Base-by-base conservation (phyloP, 2,797 vertebrate species). In the Lacerta agilis region DNA sequence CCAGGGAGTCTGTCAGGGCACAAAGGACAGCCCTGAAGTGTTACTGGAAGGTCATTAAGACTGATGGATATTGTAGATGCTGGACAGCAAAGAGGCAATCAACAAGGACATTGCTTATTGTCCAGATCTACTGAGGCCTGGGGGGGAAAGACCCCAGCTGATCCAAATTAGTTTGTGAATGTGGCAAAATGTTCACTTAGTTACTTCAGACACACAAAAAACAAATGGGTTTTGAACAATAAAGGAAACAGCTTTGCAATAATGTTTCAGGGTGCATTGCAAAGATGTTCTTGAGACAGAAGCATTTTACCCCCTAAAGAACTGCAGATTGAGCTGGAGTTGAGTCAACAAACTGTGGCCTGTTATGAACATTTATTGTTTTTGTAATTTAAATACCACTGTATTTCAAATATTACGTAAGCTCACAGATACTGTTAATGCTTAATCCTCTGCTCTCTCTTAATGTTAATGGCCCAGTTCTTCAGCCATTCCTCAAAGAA, bases 11-110 rank as follows among this genome's bases (percentile, higher is more conserved):
- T 20, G 45, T 61, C 73, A 58, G 83, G 81, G 82, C 58, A 71
- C 29, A 76, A 23, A 89, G 71, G 72, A 49, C 58, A 36, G 58
- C 61, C 72, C 64, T 85, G 78, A 89, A 86, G 1, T 13, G 33
- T 85, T 87, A 78, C 79, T 75, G 27, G 78, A 86, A 86, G 64
- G 27, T 69, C 79, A 66, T 45, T 87, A 82, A 4, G 86, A 88
- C n/a, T 41, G 91, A 33, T 0, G 23, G 58, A 86, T 86, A 86
- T 78, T 79, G 29, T 2, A 17, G 71, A 66, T n/a, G 58, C 4
- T 1, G 73, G 82, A 61, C 29, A 36, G 49, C 6, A 69, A 90
- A 84, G 43, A 81, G 77, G 69, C 76, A 45, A 86, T 11, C 78
- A 90, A 20, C 82, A 86, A 41, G 3, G 58, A 66, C 3, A 3